Conservation (phyloP, 2,797 vertebrate genomes). For the Semotilus atromaculatus region DNA sequence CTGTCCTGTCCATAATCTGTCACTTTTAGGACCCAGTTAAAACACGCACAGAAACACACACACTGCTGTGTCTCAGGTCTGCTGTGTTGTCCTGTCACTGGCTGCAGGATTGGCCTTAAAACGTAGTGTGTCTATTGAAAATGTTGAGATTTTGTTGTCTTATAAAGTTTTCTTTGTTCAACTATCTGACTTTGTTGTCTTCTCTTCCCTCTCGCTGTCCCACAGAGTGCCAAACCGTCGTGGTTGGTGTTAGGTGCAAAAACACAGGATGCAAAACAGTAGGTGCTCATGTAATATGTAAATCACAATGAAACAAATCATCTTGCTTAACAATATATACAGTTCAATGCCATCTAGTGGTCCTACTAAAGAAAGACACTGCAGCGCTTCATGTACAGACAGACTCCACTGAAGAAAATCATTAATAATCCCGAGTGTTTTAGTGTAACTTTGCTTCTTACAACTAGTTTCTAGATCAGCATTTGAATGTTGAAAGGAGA, state of each 20-base stretch:
- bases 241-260: slow-evolving; percentile 85
- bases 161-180: background rate
- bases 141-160: background rate
- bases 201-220: slow-evolving; percentile 52
- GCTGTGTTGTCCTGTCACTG: background rate
- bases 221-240: slow-evolving; percentile 69
- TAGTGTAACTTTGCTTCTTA: background rate
- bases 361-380: background rate
- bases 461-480: background rate
- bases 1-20: background rate
- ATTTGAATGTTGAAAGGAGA: background rate
- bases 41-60: background rate
- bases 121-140: background rate
- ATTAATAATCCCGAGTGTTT: background rate
- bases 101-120: background rate
- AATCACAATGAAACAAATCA: background rate
- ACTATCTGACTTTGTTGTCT: slow-evolving; percentile 6
- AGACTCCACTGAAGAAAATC: background rate
- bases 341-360: slow-evolving; percentile 39
- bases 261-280: slow-evolving; percentile 89
- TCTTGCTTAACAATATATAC: background rate
- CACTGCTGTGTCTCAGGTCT: background rate
- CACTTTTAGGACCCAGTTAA: background rate
- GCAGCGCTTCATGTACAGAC: background rate
- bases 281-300: slow-evolving; percentile 64